Evolutionary conservation across 1,140 invertebrate species (phyloP).

Genomic region (Lamellibrachia luymesi): DNA sequence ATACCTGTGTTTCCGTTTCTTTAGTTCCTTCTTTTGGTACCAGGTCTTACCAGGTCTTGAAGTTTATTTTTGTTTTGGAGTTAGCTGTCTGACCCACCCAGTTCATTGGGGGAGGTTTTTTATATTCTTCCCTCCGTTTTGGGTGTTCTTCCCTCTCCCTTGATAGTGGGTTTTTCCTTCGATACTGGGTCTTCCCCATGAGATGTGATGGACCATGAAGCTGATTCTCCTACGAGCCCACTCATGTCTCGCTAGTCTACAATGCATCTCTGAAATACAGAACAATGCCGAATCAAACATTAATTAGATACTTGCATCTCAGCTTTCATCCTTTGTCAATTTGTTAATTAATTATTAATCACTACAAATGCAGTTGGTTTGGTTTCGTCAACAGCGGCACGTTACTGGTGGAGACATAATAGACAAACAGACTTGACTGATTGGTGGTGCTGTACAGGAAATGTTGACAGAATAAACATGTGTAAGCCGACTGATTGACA

Average conservation of each 20-base stretch:
- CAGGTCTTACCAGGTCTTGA: not conserved
- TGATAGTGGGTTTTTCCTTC: not conserved
- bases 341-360: not conserved
- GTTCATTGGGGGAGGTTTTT: too few relatives aligned
- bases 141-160: not conserved
- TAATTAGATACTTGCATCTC: not conserved
- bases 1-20: not conserved
- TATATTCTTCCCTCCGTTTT: not conserved
- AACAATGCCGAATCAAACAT: not conserved
- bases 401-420: not conserved
- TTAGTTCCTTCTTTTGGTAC: not conserved
- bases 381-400: not conserved
- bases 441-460: not conserved
- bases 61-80: not conserved
- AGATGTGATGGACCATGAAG: not conserved
- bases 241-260: not conserved
- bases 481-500: not conserved
- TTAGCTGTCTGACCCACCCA: not conserved
- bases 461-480: not conserved
- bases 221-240: not conserved
- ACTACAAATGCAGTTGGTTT: slow-evolving; percentile 1
- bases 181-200: not conserved
- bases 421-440: not conserved
- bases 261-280: not conserved
- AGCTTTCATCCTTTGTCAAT: slow-evolving; percentile 1